These are phyloP conservation scores for Hydrozoanthus tunicans DNA, from an alignment of 64 coral and sea anemone species.

Conservation along the genomic window DNA sequence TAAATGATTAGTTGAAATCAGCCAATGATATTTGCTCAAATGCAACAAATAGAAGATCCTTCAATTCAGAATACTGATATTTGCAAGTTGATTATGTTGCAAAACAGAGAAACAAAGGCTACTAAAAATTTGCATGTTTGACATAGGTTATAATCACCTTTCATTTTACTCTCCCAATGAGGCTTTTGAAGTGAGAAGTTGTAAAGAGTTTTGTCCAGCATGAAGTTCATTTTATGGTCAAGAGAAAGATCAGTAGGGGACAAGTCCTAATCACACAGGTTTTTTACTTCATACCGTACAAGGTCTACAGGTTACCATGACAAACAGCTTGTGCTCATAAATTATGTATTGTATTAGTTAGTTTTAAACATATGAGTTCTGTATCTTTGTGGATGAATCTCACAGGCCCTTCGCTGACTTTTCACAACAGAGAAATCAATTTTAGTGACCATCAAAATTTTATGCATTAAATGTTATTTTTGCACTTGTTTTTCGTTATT, in stretches of 20 bases:
- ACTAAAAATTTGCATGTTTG: slow-evolving; percentile 37
- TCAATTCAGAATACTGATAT: not conserved
- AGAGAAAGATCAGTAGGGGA: not conserved
- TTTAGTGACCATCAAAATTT: not conserved
- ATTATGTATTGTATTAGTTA: slow-evolving; percentile 43
- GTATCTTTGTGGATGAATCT: slow-evolving; percentile 1
- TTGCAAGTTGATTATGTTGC: slow-evolving; percentile 47
- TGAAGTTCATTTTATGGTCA: not conserved
- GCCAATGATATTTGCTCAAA: slow-evolving; percentile 1
- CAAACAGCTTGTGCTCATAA: slow-evolving; percentile 32
- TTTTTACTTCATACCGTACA: slow-evolving; percentile 54
- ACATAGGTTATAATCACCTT: not conserved
- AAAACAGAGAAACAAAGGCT: not conserved
- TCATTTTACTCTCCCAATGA: not conserved
- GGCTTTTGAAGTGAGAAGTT: not conserved
- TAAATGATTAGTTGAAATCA: slow-evolving; percentile 21
- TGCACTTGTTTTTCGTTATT: not conserved
- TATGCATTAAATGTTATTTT: slow-evolving; percentile 2
- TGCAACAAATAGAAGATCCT: slow-evolving; percentile 25
- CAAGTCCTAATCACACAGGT: not conserved
- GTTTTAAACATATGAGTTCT: slow-evolving; percentile 1
- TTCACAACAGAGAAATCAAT: not conserved
- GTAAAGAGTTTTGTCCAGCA: not conserved
- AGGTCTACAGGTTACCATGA: slow-evolving; percentile 49
- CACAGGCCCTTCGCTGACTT: not conserved